Base-by-base conservation (phyloP, 2,888 invertebrate species). In the Acronicta alni region DNA sequence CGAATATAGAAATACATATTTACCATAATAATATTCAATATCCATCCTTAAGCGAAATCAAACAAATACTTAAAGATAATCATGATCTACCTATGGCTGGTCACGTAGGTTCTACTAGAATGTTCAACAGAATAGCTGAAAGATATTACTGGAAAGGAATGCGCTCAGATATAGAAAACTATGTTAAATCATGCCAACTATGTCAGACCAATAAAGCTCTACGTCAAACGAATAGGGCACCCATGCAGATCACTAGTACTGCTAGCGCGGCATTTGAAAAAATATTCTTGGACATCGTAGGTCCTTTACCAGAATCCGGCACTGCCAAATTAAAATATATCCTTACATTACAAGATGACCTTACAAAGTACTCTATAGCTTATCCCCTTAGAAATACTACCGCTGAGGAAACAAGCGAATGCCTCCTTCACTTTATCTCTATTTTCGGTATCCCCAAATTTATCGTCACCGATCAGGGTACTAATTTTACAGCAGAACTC, bases 201-300 rank as follows among this genome's bases (percentile, higher is more conserved):
- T 56, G 61, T 41, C 52, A 61, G 37, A 57, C 45, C 18, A 57
- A 57, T 57, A 61, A 57, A 48, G 41, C 47, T 15, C 37, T 61
- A 16, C 35, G 61, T 52, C 42, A 16, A 61, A 57, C 17, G 26
- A 38, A 41, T 39, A 20, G 20, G 5, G 20, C 57, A 10, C 57
- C 57, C 8, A 55, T 55, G 49, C 26, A 35, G 14, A 32, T 45
- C 38, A 57, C 45, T 41, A 38, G 41, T 20, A 56, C 42, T 8
- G 20, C 20, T 5, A 20, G 20, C 20, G 35, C 16, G 20, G 32
- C 56, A 2, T 42, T 48, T 15, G 56, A 39, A 54, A 54, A 43
- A 26, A 23, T 56, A 12, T 41, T 30, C 3, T 35, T 56, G 6
- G 56, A 48, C 35, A 20, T 56, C 16, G 55, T 55, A 17, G 55